Conservation (phyloP, 2,888 invertebrate species). For the Drosophila gaucha region DNA sequence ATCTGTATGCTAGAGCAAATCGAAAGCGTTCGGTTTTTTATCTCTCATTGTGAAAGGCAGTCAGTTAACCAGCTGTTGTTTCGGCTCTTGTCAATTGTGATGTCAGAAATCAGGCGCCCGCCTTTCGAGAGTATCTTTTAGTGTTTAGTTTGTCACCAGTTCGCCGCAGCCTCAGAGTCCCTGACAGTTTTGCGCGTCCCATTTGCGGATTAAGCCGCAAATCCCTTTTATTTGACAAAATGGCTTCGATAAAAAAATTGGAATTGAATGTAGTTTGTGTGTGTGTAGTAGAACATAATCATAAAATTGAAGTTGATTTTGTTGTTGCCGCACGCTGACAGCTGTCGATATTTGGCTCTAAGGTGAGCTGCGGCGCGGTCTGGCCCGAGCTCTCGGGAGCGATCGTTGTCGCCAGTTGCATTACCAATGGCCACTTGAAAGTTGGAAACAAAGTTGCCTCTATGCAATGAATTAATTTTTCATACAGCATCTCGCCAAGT, state of each 20-base stretch:
- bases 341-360: constrained; percentile 56
- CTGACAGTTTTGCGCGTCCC: constrained; percentile 52
- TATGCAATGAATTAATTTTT: constrained; percentile 61
- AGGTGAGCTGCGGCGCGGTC: constrained; percentile 26
- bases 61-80: constrained; percentile 70
- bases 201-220: constrained; percentile 71
- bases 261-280: constrained; percentile 12
- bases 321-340: constrained; percentile 57
- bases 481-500: constrained; percentile 43
- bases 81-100: constrained; percentile 73
- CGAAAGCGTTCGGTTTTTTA: constrained; percentile 51
- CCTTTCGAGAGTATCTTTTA: constrained; percentile 28
- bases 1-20: constrained; percentile 60
- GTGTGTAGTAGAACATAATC: constrained; percentile 37
- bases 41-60: constrained; percentile 40
- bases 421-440: constrained; percentile 51
- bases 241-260: constrained; percentile 68
- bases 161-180: constrained; percentile 45
- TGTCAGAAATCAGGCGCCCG: constrained; percentile 72
- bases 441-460: constrained; percentile 68
- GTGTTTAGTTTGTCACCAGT: constrained; percentile 62
- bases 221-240: constrained; percentile 78
- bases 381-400: constrained; percentile 9
- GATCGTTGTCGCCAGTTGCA: constrained; percentile 51
- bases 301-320: constrained; percentile 72